Evolutionary conservation across 2,888 invertebrate species (phyloP).

Genomic region (Molanna angustata): DNA sequence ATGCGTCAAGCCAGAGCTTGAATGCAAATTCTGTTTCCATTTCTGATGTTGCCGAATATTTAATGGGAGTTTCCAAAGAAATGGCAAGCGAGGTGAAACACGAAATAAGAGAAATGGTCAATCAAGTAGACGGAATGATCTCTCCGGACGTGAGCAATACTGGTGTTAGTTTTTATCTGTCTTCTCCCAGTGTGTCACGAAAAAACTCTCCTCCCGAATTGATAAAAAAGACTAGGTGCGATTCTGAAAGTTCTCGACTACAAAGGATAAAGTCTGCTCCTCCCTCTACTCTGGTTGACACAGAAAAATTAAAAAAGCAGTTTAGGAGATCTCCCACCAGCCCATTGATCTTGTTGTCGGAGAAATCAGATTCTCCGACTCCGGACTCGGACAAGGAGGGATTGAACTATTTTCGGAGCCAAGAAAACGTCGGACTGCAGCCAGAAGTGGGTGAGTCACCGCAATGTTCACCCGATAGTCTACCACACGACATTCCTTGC

Average conservation of each 20-base stretch:
- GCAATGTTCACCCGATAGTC: constrained; percentile 48
- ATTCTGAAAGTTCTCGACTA: constrained; percentile 46
- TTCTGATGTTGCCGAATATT: constrained; percentile 71
- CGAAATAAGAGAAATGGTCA: constrained; percentile 71
- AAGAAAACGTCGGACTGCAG: constrained; percentile 24
- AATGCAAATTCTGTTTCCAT: constrained; percentile 70
- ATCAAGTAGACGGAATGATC: constrained; percentile 68
- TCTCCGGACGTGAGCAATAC: constrained; percentile 44
- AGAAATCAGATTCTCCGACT: background rate
- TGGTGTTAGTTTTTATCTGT: constrained; percentile 31
- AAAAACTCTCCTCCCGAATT: constrained; percentile 52
- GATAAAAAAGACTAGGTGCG: constrained; percentile 46
- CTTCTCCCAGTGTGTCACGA: constrained; percentile 42
- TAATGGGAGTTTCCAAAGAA: constrained; percentile 74
- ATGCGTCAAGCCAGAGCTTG: constrained; percentile 57
- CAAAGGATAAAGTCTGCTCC: constrained; percentile 36
- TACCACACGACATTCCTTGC: constrained; percentile 49
- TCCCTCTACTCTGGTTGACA: constrained; percentile 5
- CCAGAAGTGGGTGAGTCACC: constrained; percentile 45
- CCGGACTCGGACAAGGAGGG: constrained; percentile 8
- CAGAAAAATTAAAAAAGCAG: constrained; percentile 16
- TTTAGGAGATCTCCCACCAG: constrained; percentile 52
- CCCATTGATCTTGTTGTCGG: constrained; percentile 40
- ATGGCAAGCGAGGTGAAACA: constrained; percentile 79
- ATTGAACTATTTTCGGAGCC: constrained; percentile 29